phyloP scores from a whole-genome alignment of 2,888 invertebrate genomes.

The Drosophila neotestacea region DNA sequence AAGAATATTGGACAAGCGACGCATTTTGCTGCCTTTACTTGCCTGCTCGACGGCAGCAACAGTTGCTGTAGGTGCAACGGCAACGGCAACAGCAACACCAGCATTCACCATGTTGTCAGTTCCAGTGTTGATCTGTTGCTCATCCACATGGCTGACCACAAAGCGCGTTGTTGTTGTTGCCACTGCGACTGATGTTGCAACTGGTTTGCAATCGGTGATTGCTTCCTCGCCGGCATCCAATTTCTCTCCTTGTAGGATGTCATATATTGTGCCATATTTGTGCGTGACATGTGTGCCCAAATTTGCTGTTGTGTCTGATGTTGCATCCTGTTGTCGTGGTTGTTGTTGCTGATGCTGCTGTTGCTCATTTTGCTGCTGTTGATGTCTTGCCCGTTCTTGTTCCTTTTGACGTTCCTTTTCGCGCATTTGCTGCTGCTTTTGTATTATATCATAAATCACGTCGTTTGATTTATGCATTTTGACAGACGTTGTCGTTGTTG shows the following conservation, averaged over 20 bases:
- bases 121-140: conserved; percentile 34
- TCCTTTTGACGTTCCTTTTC: conserved; percentile 24
- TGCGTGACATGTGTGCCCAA: conserved; percentile 53
- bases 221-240: conserved; percentile 56
- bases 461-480: conserved; percentile 73
- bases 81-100: conserved; percentile 1
- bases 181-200: conserved; percentile 9
- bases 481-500: conserved; percentile 30
- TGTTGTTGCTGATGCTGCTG: conserved; percentile 14
- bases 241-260: conserved; percentile 84
- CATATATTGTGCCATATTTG: conserved; percentile 85
- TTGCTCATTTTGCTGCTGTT: conserved; percentile 44
- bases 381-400: conserved; percentile 8
- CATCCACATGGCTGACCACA: conserved; percentile 84
- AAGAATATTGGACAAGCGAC: conserved; percentile 85
- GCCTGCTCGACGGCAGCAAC: conserved; percentile 22
- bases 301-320: conserved; percentile 39
- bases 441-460: conserved; percentile 85
- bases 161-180: conserved; percentile 79
- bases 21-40: conserved; percentile 78
- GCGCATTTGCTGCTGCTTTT: conserved; percentile 73
- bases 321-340: conserved; percentile 45
- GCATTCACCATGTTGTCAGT: conserved; percentile 17
- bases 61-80: conserved; percentile 16
- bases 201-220: conserved; percentile 36